phyloP scores from a whole-genome alignment of 2,113 vertebrate species.

The Myodes glareolus region DNA sequence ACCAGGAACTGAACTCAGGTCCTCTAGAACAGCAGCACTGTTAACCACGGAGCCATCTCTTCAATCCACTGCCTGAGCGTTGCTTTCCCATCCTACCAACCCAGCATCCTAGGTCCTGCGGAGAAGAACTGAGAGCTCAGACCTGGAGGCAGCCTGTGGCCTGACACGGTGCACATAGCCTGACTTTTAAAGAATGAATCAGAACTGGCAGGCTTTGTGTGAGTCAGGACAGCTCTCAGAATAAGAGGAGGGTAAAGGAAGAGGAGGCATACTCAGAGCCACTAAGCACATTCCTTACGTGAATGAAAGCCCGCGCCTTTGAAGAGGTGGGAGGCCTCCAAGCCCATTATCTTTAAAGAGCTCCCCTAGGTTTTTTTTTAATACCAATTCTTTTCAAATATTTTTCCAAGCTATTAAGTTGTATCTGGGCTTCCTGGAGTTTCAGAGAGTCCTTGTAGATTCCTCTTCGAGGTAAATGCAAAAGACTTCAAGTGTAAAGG shows the following conservation, averaged over 20 bases:
- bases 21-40: background rate
- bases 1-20: background rate
- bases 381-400: conserved; percentile 54
- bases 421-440: conserved; percentile 32
- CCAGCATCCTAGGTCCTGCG: background rate
- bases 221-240: background rate
- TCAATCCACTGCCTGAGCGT: background rate
- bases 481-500: conserved; percentile 17
- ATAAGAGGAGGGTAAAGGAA: conserved; percentile 21
- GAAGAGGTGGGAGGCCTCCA: conserved; percentile 17
- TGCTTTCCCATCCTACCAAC: background rate
- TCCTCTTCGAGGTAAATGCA: conserved; percentile 11
- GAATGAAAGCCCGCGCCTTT: background rate
- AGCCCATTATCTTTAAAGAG: conserved; percentile 70
- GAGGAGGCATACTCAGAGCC: background rate
- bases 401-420: conserved; percentile 63
- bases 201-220: background rate
- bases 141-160: background rate
- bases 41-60: background rate
- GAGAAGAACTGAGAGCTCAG: background rate
- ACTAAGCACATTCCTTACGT: background rate
- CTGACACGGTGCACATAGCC: no score
- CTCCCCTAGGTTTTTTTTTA: conserved; percentile 36
- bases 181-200: background rate
- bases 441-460: conserved; percentile 13